Conservation (phyloP, 2,888 invertebrate species). For the Zaprionus obscuricornis region DNA sequence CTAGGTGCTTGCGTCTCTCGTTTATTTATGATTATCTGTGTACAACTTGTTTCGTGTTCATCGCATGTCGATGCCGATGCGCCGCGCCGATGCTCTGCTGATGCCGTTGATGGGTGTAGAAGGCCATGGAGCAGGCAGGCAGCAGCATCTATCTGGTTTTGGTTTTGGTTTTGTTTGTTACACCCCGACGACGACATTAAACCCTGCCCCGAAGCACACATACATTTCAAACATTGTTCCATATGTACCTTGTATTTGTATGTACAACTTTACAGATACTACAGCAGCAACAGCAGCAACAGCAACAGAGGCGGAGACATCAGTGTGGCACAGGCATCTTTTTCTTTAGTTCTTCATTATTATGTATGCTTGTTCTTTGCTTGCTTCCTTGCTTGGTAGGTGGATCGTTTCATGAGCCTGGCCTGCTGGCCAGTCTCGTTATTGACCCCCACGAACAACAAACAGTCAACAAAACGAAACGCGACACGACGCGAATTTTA, state of each 20-base stretch:
- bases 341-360: constrained; percentile 30
- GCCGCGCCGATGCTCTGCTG: too few species aligned
- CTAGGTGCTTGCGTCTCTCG: constrained; percentile 64
- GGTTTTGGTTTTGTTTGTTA: constrained; percentile 59
- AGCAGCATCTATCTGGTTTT: constrained; percentile 60
- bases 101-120: constrained; percentile 68
- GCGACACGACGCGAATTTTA: constrained; percentile 43
- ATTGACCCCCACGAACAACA: too few species aligned
- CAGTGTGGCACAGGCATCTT: constrained; percentile 38
- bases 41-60: constrained; percentile 79
- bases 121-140: too few species aligned
- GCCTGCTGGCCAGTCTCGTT: constrained; percentile 19
- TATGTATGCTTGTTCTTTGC: constrained; percentile 29
- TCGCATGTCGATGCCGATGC: constrained; percentile 74
- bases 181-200: constrained; percentile 57
- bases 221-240: constrained; percentile 7
- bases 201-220: constrained; percentile 69
- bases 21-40: constrained; percentile 80
- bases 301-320: constrained; percentile 46
- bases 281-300: constrained; percentile 11
- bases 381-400: constrained; percentile 16
- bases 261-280: constrained; percentile 34
- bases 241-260: constrained; percentile 22
- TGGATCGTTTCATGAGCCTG: constrained; percentile 33
- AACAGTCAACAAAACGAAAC: too few species aligned